Conservation (phyloP, 2,888 invertebrate species). For the Marronus borbonicus region DNA sequence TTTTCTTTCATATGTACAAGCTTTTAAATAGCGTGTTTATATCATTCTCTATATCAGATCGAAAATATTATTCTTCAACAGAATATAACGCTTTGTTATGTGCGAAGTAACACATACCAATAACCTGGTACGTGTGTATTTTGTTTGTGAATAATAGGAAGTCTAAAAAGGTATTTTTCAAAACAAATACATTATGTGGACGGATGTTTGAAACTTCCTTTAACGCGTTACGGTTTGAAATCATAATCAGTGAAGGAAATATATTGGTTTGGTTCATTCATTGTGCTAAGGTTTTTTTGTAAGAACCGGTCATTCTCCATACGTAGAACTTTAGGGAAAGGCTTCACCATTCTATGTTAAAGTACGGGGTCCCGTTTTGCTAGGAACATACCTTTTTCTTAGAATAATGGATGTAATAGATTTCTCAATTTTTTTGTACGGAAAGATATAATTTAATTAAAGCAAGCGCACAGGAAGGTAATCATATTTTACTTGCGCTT, state of each 20-base stretch:
- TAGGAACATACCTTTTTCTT: no score
- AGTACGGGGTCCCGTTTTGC: no score
- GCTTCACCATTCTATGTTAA: no score
- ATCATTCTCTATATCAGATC: not conserved
- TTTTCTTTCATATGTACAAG: not conserved
- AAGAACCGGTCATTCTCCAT: no score
- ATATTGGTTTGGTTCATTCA: no score
- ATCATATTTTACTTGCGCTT: no score
- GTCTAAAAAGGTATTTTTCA: not conserved
- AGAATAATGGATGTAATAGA: no score
- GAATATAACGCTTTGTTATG: not conserved
- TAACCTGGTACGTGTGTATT: not conserved
- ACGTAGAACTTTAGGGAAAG: no score
- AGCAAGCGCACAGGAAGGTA: no score
- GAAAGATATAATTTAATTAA: no score
- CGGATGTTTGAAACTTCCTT: slow-evolving; percentile 34
- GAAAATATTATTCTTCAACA: not conserved
- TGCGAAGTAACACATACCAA: not conserved
- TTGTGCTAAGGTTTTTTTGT: no score
- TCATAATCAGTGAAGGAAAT: slow-evolving; percentile 5
- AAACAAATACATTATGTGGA: not conserved
- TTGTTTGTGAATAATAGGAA: not conserved
- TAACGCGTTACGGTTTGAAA: slow-evolving; percentile 17
- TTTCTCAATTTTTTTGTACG: no score
- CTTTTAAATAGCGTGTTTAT: not conserved